A percentile compares a stretch with the other conserved stretches of the same genome.
These are phyloP conservation scores for Clinocottus analis DNA, from an alignment of 2,113 vertebrate genomes.

Conservation along the genomic window DNA sequence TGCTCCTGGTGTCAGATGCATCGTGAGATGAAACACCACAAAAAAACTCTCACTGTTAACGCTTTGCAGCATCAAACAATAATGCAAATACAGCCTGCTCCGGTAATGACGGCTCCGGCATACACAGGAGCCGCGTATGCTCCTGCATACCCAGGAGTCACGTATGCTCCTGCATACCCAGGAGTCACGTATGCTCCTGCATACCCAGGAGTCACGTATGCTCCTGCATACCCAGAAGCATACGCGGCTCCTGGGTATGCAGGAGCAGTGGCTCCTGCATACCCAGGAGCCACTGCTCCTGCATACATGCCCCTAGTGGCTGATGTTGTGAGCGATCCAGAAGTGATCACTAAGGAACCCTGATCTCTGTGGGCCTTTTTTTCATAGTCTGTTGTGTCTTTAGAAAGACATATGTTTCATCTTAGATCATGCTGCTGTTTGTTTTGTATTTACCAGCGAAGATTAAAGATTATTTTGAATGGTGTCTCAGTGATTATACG, in stretches of 20 bases:
- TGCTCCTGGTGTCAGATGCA: constrained; percentile 76
- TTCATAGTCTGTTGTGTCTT: background rate
- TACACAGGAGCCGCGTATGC: no score
- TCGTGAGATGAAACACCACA: constrained; percentile 49
- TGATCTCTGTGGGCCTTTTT: background rate
- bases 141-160: no score
- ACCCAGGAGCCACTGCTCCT: no score
- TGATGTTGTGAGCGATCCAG: background rate
- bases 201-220: no score
- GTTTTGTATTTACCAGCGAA: background rate
- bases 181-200: no score
- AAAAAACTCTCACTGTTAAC: background rate
- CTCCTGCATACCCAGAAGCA: no score
- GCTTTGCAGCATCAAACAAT: background rate
- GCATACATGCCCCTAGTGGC: no score
- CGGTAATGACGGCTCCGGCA: background rate
- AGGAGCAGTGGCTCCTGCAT: no score
- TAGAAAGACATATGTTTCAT: background rate
- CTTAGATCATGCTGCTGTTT: background rate
- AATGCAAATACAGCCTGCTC: constrained; percentile 45
- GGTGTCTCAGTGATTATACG: background rate
- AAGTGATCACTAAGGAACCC: accelerated
- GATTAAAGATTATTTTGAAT: background rate
- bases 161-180: no score
- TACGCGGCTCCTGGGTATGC: no score